A percentile compares a stretch with the other conserved stretches of the same genome.
phyloP scores from a whole-genome alignment of 2,797 vertebrate species.

The Manis crassicaudata region DNA sequence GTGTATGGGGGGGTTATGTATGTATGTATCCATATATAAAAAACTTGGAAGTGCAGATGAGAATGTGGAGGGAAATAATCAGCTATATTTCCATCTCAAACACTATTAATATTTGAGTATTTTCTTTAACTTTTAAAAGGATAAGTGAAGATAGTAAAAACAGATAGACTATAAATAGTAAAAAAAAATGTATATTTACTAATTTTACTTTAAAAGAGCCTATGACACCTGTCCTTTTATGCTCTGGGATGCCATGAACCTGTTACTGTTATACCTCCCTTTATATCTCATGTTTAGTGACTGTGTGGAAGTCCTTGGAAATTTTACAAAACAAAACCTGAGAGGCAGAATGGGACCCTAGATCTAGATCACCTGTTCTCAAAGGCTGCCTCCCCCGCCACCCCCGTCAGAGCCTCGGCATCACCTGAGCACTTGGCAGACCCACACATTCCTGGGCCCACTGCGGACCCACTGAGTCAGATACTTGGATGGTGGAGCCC shows the following conservation, averaged over 20 bases:
- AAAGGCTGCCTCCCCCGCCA: neutral
- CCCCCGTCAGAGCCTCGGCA: neutral
- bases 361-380: neutral
- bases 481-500: neutral
- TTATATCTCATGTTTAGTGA: neutral
- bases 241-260: neutral
- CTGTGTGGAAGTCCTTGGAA: neutral
- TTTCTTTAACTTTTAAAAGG: neutral
- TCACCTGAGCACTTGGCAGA: neutral
- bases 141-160: neutral
- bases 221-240: neutral
- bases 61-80: neutral
- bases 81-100: neutral
- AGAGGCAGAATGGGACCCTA: neutral
- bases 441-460: too few relatives aligned
- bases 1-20: neutral
- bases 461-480: neutral
- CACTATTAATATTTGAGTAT: neutral
- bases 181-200: neutral
- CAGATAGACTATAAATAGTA: neutral
- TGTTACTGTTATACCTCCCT: neutral
- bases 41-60: neutral
- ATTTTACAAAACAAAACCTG: neutral
- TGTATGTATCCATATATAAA: neutral
- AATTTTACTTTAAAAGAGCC: neutral